phyloP scores from a whole-genome alignment of 2,888 invertebrate genomes.

The Euzophera pinguis region DNA sequence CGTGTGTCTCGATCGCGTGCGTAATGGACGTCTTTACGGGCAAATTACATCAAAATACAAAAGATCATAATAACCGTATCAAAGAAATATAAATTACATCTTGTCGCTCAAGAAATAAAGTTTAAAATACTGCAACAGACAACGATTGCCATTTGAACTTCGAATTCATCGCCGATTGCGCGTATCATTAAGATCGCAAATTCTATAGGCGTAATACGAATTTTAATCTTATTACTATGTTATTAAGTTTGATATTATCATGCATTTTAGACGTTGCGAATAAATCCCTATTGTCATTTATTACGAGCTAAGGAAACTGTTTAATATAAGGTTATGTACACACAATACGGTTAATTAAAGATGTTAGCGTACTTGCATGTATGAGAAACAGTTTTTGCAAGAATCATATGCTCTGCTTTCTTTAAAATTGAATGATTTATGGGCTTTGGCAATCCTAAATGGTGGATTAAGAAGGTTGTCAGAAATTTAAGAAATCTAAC shows the following conservation, averaged over 20 bases:
- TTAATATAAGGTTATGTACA: slow-evolving; percentile 50
- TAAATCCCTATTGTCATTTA: slow-evolving; percentile 56
- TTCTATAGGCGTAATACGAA: slow-evolving; percentile 27
- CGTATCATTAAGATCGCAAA: slow-evolving; percentile 46
- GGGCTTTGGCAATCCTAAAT: background rate
- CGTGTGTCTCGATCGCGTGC: slow-evolving; percentile 41
- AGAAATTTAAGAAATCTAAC: too few species aligned
- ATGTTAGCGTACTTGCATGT: slow-evolving; percentile 31
- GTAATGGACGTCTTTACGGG: slow-evolving; percentile 42
- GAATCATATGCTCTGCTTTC: background rate
- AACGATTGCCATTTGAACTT: slow-evolving; percentile 29
- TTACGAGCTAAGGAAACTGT: slow-evolving; percentile 50
- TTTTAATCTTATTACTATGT: slow-evolving; percentile 31
- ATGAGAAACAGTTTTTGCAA: slow-evolving; percentile 22
- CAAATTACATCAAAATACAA: slow-evolving; percentile 17
- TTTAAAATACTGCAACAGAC: slow-evolving; percentile 21
- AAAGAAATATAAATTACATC: slow-evolving; percentile 23
- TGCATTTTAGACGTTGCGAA: slow-evolving; percentile 24
- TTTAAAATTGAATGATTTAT: background rate
- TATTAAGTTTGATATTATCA: slow-evolving; percentile 30
- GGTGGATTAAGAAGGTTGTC: background rate
- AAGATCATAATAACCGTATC: slow-evolving; percentile 25
- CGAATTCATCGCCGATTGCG: slow-evolving; percentile 33
- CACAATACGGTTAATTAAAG: slow-evolving; percentile 51
- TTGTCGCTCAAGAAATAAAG: slow-evolving; percentile 23